Evolutionary conservation across 1,140 invertebrate species (phyloP), one percentile per base, ranked within the genome.

Genomic region (Papilio dardanus): DNA sequence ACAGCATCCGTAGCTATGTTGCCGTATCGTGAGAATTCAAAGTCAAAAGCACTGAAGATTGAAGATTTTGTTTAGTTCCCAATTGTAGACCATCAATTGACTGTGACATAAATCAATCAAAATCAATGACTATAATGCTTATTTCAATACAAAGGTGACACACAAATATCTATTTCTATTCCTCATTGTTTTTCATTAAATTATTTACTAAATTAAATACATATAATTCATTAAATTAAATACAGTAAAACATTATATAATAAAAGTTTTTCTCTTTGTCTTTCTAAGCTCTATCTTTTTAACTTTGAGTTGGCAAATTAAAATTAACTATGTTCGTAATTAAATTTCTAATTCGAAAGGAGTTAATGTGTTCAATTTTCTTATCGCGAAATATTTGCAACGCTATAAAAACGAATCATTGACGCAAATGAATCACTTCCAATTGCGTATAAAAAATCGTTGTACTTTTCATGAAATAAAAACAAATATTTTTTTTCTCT

Each of bases 1-100:
- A 80, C 75, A 21, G 75, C 77, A 16, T 80, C 81, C 0, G 74
- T 79, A 16, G 82, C 81, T 5, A 77, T 86, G 71, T n/a, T 87
- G 33, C 85, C 82, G 21, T 85, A 84, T 46, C 62, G 50, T 31
- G 81, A 81, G 40, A 40, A 79, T 12, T 76, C 83, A 76, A 80
- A 77, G 67, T 76, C 79, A 0, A 82, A 82, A 58, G 30, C 67
- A 6, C 33, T 81, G 12, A 81, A 80, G 66, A 79, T 81, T 71
- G 46, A 74, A 21, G 78, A 80, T 16, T 65, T 62, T 1, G 12
- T 62, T 62, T 62, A 62, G 54, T 28, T 1, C 4, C 4, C 14
- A 16, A 46, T 3, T 37, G 2, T 37, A 8, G 10, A 3, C 10
- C 10, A 37, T 3, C 35, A 4, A 37, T 37, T 37, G 35, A 37